Evolutionary conservation across 2,797 vertebrate species (phyloP), one percentile per base, ranked within the genome.

Genomic region (Pseudomugil gertrudae): DNA sequence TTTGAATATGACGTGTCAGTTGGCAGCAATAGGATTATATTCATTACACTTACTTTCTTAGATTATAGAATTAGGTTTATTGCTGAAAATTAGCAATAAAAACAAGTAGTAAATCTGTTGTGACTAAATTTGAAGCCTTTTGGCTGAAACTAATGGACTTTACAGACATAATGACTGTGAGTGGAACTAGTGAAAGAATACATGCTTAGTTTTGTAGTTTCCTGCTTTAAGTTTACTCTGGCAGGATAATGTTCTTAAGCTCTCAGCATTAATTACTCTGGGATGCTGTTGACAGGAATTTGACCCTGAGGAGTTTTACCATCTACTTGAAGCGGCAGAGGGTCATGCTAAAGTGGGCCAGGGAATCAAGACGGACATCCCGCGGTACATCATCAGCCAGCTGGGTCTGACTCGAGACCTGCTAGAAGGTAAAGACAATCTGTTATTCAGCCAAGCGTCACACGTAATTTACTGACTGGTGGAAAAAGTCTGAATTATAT

Each of bases 261-360:
- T n/a, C 24, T 69, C 29, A 45, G 55, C 62, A 32, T 63, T 74
- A 52, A 85, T 75, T 24, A 66, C 30, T 53, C 14, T 51, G 55
- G 33, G 1, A 45, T 76, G 40, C 17, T 70, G 15, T 82, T 83
- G 24, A 30, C 83, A 99, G 98, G 98, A 99, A 73, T 99, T 99
- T 51, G 95, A 99, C 80, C 98, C 97, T 0, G 98, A 99, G 60
- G 97, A 97, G 81, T 99, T 99, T 72, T 99, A 99, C 77, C 98
- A 99, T 70, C 87, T 99, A 47, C 90, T 99, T 23, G 97, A 99
- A 87, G 98, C 97, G 0, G 98, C 96, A 0, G 98, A 99, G 80
- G 98, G 97, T 59, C 97, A 98, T 0, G 98, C 98, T 35, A 98
- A 98, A 62, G 96, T 95, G 1, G 97, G 95, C 5, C 96, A 95